Conservation (phyloP, 2,888 invertebrate species). For the Suillia variegata region DNA sequence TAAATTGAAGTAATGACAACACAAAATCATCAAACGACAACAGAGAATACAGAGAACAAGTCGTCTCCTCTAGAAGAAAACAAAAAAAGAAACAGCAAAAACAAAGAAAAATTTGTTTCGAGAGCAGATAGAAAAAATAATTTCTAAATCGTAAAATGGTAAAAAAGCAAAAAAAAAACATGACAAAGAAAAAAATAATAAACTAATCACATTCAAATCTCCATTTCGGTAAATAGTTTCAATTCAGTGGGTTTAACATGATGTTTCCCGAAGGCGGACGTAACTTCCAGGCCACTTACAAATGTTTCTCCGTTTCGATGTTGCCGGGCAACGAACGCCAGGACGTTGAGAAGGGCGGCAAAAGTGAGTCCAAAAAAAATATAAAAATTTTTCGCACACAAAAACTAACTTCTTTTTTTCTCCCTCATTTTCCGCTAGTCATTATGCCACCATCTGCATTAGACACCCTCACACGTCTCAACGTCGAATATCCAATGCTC, state of each 20-base stretch:
- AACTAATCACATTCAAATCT: too few species aligned
- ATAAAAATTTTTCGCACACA: neutral
- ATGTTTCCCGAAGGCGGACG: conserved; percentile 85
- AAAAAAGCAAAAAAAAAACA: too few species aligned
- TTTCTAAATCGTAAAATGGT: neutral
- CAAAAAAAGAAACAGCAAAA: too few species aligned
- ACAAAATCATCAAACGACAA: too few species aligned
- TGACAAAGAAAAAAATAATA: too few species aligned
- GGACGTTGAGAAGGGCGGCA: conserved; percentile 95
- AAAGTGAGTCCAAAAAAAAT: conserved; percentile 71
- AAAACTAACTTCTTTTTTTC: neutral
- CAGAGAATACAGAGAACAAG: too few species aligned
- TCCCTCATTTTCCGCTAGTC: conserved; percentile 67
- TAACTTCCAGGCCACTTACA: conserved; percentile 82
- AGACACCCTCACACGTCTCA: conserved; percentile 88
- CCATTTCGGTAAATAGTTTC: conserved; percentile 58
- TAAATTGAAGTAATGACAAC: too few species aligned
- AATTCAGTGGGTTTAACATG: conserved; percentile 82
- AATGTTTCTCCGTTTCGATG: conserved; percentile 95
- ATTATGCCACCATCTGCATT: conserved; percentile 98
- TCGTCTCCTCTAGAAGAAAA: too few species aligned
- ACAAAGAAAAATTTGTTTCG: neutral
- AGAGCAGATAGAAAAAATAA: neutral
- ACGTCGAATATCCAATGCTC: conserved; percentile 98
- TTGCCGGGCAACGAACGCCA: conserved; percentile 90